A percentile compares a stretch with the other conserved stretches of the same genome.
phyloP scores from a whole-genome alignment of 2,888 invertebrate genomes.

The Tiliacea aurago region DNA sequence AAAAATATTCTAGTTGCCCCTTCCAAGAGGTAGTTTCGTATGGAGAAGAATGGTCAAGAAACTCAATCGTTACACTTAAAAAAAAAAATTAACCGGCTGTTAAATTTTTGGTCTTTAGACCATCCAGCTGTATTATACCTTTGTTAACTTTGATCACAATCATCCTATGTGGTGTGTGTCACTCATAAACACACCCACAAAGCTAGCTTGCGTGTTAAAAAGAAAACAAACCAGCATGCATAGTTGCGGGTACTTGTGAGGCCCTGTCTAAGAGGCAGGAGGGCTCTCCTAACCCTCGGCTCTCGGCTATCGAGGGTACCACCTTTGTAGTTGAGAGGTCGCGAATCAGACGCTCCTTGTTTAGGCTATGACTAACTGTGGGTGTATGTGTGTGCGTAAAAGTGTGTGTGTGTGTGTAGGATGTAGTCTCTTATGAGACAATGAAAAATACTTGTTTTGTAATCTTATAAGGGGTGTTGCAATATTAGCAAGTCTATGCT shows the following conservation, averaged over 20 bases:
- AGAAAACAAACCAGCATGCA: slow-evolving; percentile 57
- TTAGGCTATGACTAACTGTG: slow-evolving; percentile 37
- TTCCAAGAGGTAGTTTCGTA: too few species aligned
- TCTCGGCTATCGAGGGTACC: slow-evolving; percentile 59
- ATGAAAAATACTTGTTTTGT: slow-evolving; percentile 38
- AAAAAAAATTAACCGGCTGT: too few species aligned
- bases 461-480: slow-evolving; percentile 1
- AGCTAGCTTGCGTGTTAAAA: slow-evolving; percentile 50
- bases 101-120: neutral
- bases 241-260: slow-evolving; percentile 42
- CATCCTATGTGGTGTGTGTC: too few species aligned
- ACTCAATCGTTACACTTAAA: too few species aligned
- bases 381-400: slow-evolving; percentile 9
- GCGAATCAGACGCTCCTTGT: slow-evolving; percentile 62
- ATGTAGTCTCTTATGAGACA: slow-evolving; percentile 35
- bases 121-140: neutral
- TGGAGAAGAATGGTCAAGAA: too few species aligned
- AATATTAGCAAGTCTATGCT: neutral
- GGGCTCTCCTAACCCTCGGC: slow-evolving; percentile 68
- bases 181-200: neutral
- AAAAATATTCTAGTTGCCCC: too few species aligned
- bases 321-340: slow-evolving; percentile 65
- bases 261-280: slow-evolving; percentile 74
- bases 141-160: too few species aligned
- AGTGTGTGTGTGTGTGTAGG: slow-evolving; percentile 7